phyloP scores from a whole-genome alignment of 2,888 invertebrate genomes.

The Isoperla grammatica region DNA sequence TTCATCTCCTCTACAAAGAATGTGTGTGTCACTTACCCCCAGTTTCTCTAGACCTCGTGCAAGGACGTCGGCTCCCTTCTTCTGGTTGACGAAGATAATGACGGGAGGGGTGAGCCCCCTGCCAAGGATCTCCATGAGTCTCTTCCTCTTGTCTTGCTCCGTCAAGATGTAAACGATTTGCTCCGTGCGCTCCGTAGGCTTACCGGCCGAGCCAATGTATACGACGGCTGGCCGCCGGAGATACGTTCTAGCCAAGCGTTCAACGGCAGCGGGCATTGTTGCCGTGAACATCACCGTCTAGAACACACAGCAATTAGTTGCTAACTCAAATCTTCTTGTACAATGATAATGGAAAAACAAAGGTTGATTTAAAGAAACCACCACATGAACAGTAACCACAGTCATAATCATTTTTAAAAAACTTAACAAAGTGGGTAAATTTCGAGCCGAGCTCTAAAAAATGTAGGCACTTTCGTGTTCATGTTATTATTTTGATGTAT shows the following conservation, averaged over 20 bases:
- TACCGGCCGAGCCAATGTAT: constrained; percentile 93
- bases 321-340: too few species aligned
- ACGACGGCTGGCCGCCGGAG: constrained; percentile 94
- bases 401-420: too few species aligned
- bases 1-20: too few species aligned
- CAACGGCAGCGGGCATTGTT: constrained; percentile 98
- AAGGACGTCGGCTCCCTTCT: constrained; percentile 97
- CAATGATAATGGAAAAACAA: too few species aligned
- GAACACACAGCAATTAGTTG: constrained; percentile 34
- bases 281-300: constrained; percentile 99
- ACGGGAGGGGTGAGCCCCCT: constrained; percentile 93
- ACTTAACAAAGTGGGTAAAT: too few species aligned
- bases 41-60: constrained; percentile 96
- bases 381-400: not conserved
- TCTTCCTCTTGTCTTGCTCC: constrained; percentile 94
- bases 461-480: too few species aligned
- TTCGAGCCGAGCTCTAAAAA: too few species aligned
- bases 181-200: constrained; percentile 96
- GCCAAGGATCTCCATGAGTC: constrained; percentile 87
- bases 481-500: too few species aligned
- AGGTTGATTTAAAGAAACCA: constrained; percentile 1
- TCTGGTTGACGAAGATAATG: constrained; percentile 99
- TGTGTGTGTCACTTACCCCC: constrained; percentile 59
- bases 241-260: constrained; percentile 91
- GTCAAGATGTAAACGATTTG: constrained; percentile 95